Conservation (phyloP, 1,140 invertebrate genomes). For the Dinothrombium tinctorium region DNA sequence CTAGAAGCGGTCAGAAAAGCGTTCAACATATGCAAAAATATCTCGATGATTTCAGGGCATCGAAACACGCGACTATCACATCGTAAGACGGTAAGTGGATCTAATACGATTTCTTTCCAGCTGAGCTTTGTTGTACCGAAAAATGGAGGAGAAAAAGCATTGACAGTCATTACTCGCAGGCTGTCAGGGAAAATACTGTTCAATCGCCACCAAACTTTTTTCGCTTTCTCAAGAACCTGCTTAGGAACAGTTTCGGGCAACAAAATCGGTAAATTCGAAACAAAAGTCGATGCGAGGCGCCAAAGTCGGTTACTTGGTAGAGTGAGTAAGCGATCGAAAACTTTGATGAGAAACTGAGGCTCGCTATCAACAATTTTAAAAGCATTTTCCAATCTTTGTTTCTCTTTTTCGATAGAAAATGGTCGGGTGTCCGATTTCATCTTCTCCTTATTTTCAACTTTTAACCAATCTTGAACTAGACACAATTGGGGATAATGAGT, state of each 20-base stretch:
- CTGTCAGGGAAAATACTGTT: conserved; percentile 70
- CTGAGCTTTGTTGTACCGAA: conserved; percentile 24
- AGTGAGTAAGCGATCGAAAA: conserved; percentile 42
- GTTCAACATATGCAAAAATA: conserved; percentile 63
- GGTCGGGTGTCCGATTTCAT: background rate
- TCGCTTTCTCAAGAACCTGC: conserved; percentile 41
- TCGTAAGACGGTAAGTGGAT: conserved; percentile 70
- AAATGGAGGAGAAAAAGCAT: conserved; percentile 34
- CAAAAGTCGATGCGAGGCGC: conserved; percentile 52
- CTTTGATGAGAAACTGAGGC: background rate
- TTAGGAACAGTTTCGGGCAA: conserved; percentile 49
- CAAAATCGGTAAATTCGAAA: conserved; percentile 48
- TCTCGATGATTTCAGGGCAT: conserved; percentile 46
- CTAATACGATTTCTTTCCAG: conserved; percentile 61
- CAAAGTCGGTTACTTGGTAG: conserved; percentile 58
- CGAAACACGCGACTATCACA: conserved; percentile 64
- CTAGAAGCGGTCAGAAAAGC: conserved; percentile 73
- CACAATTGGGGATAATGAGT: conserved; percentile 87
- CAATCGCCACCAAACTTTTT: conserved; percentile 65
- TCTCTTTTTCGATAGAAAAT: background rate
- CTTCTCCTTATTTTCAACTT: conserved; percentile 14
- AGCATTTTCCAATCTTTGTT: background rate
- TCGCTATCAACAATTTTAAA: background rate
- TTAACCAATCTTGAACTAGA: conserved; percentile 77
- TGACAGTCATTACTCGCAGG: conserved; percentile 74